Conservation (phyloP, 2,888 invertebrate species). For the Omphaloscelis lunosa region DNA sequence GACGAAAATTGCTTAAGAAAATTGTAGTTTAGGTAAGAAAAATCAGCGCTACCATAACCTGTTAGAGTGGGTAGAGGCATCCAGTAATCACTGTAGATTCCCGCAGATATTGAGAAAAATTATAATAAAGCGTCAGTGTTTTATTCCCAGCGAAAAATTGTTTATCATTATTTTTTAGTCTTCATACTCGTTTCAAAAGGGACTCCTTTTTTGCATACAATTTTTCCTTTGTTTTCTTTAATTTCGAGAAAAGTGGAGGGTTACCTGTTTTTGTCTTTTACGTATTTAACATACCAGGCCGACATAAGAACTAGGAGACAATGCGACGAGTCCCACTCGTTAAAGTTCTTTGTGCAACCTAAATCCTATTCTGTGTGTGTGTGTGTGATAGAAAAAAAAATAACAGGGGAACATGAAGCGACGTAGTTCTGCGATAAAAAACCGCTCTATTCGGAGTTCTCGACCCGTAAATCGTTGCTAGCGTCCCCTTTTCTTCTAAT, state of each 20-base stretch:
- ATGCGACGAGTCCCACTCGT: slow-evolving; percentile 52
- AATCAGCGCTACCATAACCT: neutral
- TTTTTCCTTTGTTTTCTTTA: slow-evolving; percentile 52
- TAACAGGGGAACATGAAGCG: slow-evolving; percentile 75
- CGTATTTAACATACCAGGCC: slow-evolving; percentile 55
- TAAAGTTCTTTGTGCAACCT: slow-evolving; percentile 63
- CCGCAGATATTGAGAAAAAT: neutral
- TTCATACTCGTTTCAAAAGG: slow-evolving; percentile 19
- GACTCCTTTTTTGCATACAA: slow-evolving; percentile 20
- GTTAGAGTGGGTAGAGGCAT: too few relatives aligned
- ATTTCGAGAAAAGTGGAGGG: slow-evolving; percentile 38
- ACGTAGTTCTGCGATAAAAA: slow-evolving; percentile 74
- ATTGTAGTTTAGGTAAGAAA: neutral
- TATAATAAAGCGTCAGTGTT: neutral
- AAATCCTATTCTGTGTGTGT: slow-evolving; percentile 63
- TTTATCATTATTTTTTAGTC: neutral
- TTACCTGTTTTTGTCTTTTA: slow-evolving; percentile 39
- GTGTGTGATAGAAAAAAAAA: slow-evolving; percentile 63
- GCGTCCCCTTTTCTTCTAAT: slow-evolving; percentile 72
- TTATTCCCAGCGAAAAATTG: slow-evolving; percentile 4
- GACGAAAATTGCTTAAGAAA: neutral
- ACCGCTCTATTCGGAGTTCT: slow-evolving; percentile 74
- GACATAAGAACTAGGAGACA: slow-evolving; percentile 63
- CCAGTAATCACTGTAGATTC: neutral
- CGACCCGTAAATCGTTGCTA: slow-evolving; percentile 79